Evolutionary conservation across 2,797 vertebrate species (phyloP).

Genomic region (Sebastes vulpes): DNA sequence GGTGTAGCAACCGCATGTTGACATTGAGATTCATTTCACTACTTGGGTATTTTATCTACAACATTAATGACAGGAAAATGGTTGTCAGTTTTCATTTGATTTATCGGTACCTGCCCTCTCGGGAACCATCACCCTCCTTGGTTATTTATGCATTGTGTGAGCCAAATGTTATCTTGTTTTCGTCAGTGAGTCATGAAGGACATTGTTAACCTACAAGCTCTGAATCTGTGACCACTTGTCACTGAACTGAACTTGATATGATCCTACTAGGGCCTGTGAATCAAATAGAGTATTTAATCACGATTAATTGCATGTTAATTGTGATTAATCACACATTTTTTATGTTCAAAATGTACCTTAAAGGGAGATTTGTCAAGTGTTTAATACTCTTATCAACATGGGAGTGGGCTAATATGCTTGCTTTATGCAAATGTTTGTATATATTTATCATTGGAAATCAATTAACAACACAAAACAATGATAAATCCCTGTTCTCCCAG

Average conservation of each 20-base stretch:
- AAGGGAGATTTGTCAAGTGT: too few species aligned
- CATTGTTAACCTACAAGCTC: background rate
- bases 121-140: background rate
- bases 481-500: too few species aligned
- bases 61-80: background rate
- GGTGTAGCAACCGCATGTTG: background rate
- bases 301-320: too few species aligned
- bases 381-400: too few species aligned
- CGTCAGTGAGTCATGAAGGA: background rate
- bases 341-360: too few species aligned
- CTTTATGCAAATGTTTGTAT: too few species aligned
- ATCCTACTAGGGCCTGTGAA: too few species aligned
- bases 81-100: background rate
- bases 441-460: too few species aligned
- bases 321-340: too few species aligned
- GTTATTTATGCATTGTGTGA: background rate
- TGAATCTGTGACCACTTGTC: background rate
- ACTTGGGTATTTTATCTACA: background rate
- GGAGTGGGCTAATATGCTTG: too few species aligned
- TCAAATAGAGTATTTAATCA: too few species aligned
- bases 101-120: background rate
- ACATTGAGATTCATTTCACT: background rate
- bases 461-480: too few species aligned
- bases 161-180: background rate
- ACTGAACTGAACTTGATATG: background rate